A percentile compares a stretch with the other conserved stretches of the same genome.
These are phyloP conservation scores for Calliphora vomitoria DNA, from an alignment of 2,888 invertebrate species.

Conservation along the genomic window DNA sequence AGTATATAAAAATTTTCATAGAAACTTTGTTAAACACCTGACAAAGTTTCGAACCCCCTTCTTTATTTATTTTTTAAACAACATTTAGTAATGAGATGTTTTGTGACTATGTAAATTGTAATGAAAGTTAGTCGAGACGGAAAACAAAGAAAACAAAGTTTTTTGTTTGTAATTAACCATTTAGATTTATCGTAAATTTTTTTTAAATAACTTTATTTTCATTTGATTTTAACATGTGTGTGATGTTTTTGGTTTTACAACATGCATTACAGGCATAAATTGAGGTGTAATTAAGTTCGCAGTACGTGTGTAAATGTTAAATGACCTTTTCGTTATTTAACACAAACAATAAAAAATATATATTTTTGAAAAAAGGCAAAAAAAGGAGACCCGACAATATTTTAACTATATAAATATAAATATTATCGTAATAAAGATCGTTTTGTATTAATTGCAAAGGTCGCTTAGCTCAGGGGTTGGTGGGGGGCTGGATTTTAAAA, in stretches of 20 bases:
- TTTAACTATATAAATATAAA: not conserved
- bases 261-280: slow-evolving; percentile 47
- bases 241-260: not conserved
- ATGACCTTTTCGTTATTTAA: slow-evolving; percentile 27
- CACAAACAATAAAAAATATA: slow-evolving; percentile 5
- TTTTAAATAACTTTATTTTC: slow-evolving; percentile 43
- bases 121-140: not conserved
- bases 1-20: no score
- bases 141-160: slow-evolving; percentile 47
- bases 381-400: slow-evolving; percentile 9
- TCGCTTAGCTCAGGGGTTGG: not conserved
- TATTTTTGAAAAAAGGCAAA: not conserved
- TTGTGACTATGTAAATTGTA: not conserved
- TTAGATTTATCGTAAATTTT: slow-evolving; percentile 47
- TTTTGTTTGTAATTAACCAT: slow-evolving; percentile 50
- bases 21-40: slow-evolving; percentile 13
- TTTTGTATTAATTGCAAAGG: slow-evolving; percentile 29
- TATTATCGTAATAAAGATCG: slow-evolving; percentile 14
- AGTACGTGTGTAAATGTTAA: slow-evolving; percentile 37
- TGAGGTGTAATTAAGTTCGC: slow-evolving; percentile 42
- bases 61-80: not conserved
- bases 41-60: slow-evolving; percentile 17
- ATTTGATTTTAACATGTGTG: slow-evolving; percentile 4
- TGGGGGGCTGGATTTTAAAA: not conserved
- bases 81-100: slow-evolving; percentile 34